These are phyloP conservation scores for Omphaloscelis lunosa DNA, from an alignment of 2,888 invertebrate genomes.

Conservation along the genomic window DNA sequence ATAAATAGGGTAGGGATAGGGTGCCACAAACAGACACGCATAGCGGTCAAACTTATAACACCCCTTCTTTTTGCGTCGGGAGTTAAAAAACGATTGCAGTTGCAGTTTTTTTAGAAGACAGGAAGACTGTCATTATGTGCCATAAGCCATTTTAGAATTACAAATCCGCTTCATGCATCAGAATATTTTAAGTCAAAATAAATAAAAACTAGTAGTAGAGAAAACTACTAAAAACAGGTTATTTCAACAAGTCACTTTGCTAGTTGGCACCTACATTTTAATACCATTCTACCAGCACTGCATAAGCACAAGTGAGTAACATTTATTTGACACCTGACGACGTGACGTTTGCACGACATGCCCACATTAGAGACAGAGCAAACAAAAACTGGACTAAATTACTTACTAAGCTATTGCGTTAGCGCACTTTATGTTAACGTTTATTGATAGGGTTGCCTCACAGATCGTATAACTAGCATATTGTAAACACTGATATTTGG, in stretches of 20 bases:
- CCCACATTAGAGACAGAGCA: conserved; percentile 57
- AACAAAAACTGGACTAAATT: conserved; percentile 67
- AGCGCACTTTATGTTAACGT: conserved; percentile 44
- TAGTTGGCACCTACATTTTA: conserved; percentile 40
- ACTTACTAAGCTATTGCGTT: conserved; percentile 60
- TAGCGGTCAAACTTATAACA: no score
- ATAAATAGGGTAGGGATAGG: no score
- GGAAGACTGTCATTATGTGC: background rate
- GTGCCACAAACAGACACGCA: no score
- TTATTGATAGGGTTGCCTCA: conserved; percentile 58
- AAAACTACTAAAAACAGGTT: conserved; percentile 39
- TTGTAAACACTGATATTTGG: background rate
- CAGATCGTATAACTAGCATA: background rate
- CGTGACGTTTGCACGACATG: conserved; percentile 53
- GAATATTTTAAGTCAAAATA: conserved; percentile 22
- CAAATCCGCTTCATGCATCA: conserved; percentile 19
- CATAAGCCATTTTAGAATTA: background rate
- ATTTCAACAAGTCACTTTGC: conserved; percentile 36
- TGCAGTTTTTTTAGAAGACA: background rate
- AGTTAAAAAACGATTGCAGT: background rate
- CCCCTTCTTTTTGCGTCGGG: no score
- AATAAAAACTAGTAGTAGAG: conserved; percentile 32
- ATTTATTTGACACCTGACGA: conserved; percentile 52
- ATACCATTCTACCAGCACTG: conserved; percentile 36
- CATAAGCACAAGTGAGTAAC: conserved; percentile 28